phyloP scores from a whole-genome alignment of 2,113 vertebrate genomes.

The Leucosticte australis region DNA sequence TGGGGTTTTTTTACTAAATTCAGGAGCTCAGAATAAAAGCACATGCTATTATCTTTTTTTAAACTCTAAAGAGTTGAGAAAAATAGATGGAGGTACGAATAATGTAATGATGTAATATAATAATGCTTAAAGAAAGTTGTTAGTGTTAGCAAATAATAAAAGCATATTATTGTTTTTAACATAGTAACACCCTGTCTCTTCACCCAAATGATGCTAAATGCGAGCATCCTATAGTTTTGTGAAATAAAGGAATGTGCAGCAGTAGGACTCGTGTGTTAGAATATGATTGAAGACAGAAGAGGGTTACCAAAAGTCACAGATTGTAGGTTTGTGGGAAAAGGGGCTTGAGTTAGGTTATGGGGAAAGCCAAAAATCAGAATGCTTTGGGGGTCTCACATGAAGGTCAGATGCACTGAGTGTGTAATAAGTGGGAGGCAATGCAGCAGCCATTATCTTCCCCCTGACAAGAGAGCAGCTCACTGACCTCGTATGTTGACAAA shows the following conservation, averaged over 20 bases:
- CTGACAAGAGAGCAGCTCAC: constrained; percentile 81
- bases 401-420: constrained; percentile 90
- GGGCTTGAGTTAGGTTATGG: constrained; percentile 38
- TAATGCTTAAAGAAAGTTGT: background rate
- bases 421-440: constrained; percentile 85
- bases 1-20: background rate
- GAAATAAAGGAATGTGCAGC: background rate
- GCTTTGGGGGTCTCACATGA: constrained; percentile 77
- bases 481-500: constrained; percentile 94
- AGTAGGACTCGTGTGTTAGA: background rate
- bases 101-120: background rate
- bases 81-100: background rate
- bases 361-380: constrained; percentile 73
- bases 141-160: background rate
- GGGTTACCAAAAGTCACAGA: background rate
- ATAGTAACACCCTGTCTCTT: background rate
- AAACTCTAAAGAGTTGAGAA: background rate
- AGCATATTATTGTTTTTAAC: background rate
- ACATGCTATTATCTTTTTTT: background rate
- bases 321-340: constrained; percentile 3
- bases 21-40: background rate
- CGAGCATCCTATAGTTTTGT: background rate
- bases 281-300: background rate
- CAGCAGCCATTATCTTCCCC: constrained; percentile 86
- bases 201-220: background rate